Evolutionary conservation across 2,797 vertebrate genomes (phyloP).

Genomic region (Glyptemys insculpta): DNA sequence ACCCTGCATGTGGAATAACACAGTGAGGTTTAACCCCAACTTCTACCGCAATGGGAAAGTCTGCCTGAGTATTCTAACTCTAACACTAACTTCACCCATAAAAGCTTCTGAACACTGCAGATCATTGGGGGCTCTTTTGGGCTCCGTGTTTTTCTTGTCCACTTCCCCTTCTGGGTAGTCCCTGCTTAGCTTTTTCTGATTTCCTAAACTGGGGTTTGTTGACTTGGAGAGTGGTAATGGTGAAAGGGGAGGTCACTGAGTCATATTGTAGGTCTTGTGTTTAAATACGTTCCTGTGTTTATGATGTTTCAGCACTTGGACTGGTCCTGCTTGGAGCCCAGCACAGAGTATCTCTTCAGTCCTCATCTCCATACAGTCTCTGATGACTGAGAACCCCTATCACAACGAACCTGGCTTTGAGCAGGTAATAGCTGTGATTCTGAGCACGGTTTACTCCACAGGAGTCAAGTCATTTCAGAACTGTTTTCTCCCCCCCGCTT

Average conservation of each 20-base stretch:
- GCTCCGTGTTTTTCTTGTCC: not conserved
- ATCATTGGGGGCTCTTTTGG: not conserved
- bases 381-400: constrained; percentile 99
- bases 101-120: not conserved
- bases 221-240: constrained; percentile 26
- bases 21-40: constrained; percentile 98
- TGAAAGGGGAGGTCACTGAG: constrained; percentile 19
- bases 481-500: not conserved
- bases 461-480: too few species aligned
- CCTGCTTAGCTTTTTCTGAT: not conserved
- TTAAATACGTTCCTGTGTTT: constrained; percentile 28
- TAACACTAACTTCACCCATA: not conserved
- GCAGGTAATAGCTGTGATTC: constrained; percentile 85
- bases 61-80: constrained; percentile 94
- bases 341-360: constrained; percentile 99
- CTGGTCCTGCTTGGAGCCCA: constrained; percentile 98
- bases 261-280: not conserved
- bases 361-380: constrained; percentile 98
- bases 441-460: not conserved
- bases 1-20: constrained; percentile 86
- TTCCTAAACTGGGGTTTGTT: not conserved
- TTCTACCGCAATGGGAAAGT: constrained; percentile 99
- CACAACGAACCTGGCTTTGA: constrained; percentile 99
- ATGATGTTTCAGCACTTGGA: constrained; percentile 91
- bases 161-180: not conserved